Evolutionary conservation across 2,888 invertebrate species (phyloP), one percentile per base, ranked within the genome.

Genomic region (Stenodera caucasica): DNA sequence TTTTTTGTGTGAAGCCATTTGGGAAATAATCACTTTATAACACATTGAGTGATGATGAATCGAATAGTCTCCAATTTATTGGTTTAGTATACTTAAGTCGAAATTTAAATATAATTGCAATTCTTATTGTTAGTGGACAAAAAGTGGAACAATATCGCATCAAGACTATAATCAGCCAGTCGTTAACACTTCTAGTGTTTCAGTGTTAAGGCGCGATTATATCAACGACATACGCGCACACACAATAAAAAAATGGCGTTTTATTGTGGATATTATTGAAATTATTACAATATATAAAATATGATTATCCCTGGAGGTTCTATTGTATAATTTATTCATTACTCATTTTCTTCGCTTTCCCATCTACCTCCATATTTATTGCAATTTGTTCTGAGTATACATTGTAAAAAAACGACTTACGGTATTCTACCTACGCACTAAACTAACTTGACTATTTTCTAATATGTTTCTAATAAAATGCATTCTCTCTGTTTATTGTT

Each of bases 321-420:
- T 15, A 30, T 32, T 52, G 7, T 53, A 26, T 26, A 53, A 53
- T 53, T 53, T 53, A 53, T 53, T 53, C 53, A 52, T 30, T 30
- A 52, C 15, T 30, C 52, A 9, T 53, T 32, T 9, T 18, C 18
- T 9, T 18, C 37, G 15, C n/a, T 14, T 14, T 18, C 21, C 40
- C 9, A 40, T 21, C 45, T 45, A 45, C 21, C 45, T 45, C 23
- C n/a, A 6, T 12, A 45, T 45, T 45, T 32, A 35, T 53, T 53
- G 33, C 53, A 18, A 23, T 53, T 53, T 53, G 33, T 53, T 53
- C 11, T 32, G 32, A 32, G 15, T 35, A 8, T 12, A n/a, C 2
- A 45, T 23, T 35, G 35, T 33, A 53, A 53, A 53, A 5, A 26
- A 53, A 9, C n/a, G 1, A 18, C 53, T 53, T 53, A 53, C 53